Evolutionary conservation across 2,797 vertebrate genomes (phyloP), one percentile per base, ranked within the genome.

Genomic region (Galago senegalensis): DNA sequence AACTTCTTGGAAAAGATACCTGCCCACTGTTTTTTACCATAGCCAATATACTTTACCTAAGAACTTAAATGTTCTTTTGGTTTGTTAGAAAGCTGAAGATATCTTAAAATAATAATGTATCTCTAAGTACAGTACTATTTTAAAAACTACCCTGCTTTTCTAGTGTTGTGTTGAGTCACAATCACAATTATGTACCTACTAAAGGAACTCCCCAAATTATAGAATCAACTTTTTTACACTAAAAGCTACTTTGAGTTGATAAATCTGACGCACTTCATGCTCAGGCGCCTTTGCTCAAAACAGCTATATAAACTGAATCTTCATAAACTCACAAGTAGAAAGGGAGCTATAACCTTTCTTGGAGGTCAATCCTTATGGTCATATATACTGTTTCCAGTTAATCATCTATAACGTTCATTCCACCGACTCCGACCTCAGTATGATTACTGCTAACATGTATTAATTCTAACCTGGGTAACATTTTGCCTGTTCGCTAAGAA

Each of bases 1-100:
- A 76, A 97, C 81, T 95, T 97, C 94, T 91, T 94, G 65, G 97
- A 97, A 98, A 96, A 87, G 56, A 61, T 13, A 58, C 43, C 34
- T 94, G 70, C 67, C 91, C n/a, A 77, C 53, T 91, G 83, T 95
- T 97, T 93, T 96, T 97, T 86, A 82, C 43, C 43, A 87, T 60
- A 95, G 73, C 7, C 21, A 77, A 14, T 18, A 93, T 1, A 94
- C 37, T 86, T 56, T 92, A 65, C 34, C 67, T 93, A 96, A 93
- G 77, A 87, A 76, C 23, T 65, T 90, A 77, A 60, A 76, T 61
- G 23, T 89, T 73, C 37, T 76, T 81, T 37, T 92, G 40, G 70
- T 77, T 67, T 90, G 46, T 93, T 81, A 89, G 63, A 89, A 89
- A 97, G 65, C n/a, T 81, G 76, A 89, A 73, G 25, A 29, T 23